phyloP scores from a whole-genome alignment of 2,113 vertebrate genomes.

The Atherinomorus stipes region DNA sequence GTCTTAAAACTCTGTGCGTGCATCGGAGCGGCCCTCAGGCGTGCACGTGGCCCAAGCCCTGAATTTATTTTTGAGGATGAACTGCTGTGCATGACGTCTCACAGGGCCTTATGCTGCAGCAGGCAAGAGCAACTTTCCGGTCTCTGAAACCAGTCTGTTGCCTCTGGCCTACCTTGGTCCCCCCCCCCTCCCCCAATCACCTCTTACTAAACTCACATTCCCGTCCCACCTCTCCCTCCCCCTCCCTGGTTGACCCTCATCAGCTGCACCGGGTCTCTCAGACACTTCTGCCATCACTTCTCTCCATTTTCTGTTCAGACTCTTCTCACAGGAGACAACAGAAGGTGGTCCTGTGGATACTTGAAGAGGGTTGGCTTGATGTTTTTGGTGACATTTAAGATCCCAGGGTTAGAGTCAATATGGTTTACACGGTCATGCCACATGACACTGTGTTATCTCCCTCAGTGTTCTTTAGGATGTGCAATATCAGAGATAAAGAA shows the following conservation, averaged over 20 bases:
- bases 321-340: conserved; percentile 38
- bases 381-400: conserved; percentile 32
- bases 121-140: conserved; percentile 39
- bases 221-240: conserved; percentile 25
- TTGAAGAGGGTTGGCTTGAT: conserved; percentile 42
- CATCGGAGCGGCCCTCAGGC: conserved; percentile 21
- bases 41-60: conserved; percentile 19
- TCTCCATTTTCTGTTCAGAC: conserved; percentile 41
- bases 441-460: conserved; percentile 56
- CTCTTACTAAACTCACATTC: conserved; percentile 42
- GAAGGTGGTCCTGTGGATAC: conserved; percentile 41
- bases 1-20: conserved; percentile 78
- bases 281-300: conserved; percentile 38
- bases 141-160: conserved; percentile 52
- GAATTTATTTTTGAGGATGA: conserved; percentile 50
- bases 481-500: conserved; percentile 74
- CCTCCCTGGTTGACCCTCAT: conserved; percentile 33
- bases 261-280: conserved; percentile 51
- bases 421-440: conserved; percentile 75
- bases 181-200: background rate
- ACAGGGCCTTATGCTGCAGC: conserved; percentile 55
- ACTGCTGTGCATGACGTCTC: conserved; percentile 61
- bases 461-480: conserved; percentile 74
- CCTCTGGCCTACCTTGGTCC: conserved; percentile 48
- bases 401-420: conserved; percentile 69